Percentiles rank a stretch among this genome's conserved stretches.
phyloP scores from a whole-genome alignment of 2,113 vertebrate genomes.

The Rostratula benghalensis region DNA sequence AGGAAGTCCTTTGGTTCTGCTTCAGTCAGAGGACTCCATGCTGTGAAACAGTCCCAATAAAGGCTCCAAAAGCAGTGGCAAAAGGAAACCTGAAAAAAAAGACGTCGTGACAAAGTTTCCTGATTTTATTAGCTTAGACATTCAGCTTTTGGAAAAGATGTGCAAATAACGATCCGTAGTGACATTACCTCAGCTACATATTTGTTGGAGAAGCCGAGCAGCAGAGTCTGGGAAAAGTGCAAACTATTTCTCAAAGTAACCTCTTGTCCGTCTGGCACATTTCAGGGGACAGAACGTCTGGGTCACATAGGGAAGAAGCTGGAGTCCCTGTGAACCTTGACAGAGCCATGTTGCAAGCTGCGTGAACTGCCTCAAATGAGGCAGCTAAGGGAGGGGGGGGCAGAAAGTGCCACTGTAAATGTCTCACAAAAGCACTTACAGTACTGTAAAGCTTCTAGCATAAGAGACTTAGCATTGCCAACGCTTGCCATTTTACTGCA shows the following conservation, averaged over 20 bases:
- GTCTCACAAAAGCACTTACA: slow-evolving; percentile 35
- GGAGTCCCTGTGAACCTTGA: slow-evolving; percentile 35
- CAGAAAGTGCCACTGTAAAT: neutral
- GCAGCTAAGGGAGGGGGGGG: neutral
- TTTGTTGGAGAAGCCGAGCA: neutral
- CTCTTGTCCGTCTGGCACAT: slow-evolving; percentile 61
- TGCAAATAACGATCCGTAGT: neutral
- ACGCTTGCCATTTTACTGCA: neutral
- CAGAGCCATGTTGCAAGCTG: slow-evolving; percentile 54
- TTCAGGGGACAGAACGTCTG: slow-evolving; percentile 51
- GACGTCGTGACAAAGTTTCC: neutral
- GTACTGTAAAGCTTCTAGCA: neutral
- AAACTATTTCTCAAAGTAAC: slow-evolving; percentile 57
- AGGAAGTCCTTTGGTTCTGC: neutral
- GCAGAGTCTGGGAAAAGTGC: slow-evolving; percentile 44
- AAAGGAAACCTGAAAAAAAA: neutral
- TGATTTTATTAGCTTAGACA: neutral
- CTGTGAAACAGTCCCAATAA: neutral
- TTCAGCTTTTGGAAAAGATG: slow-evolving; percentile 1
- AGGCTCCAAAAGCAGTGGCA: neutral
- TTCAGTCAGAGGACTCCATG: neutral
- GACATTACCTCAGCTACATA: slow-evolving; percentile 38
- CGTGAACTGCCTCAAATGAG: neutral
- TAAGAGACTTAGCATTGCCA: neutral
- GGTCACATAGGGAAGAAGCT: slow-evolving; percentile 44